phyloP scores from a whole-genome alignment of 2,888 invertebrate genomes.

The Argyresthia albistria region DNA sequence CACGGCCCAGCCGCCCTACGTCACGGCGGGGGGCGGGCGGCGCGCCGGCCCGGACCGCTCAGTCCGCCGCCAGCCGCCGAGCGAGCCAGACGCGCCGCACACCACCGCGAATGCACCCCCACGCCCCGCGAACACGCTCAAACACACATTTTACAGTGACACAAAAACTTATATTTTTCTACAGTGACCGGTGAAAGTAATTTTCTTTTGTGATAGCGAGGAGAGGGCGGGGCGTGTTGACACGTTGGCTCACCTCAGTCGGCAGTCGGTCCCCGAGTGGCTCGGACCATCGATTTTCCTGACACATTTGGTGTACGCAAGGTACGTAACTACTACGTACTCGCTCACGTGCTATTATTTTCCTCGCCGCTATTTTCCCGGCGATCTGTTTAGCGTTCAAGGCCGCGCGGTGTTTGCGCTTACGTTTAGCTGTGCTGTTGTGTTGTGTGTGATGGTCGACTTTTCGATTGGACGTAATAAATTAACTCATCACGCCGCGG shows the following conservation, averaged over 20 bases:
- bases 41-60: slow-evolving; percentile 35
- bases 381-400: slow-evolving; percentile 64
- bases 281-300: slow-evolving; percentile 69
- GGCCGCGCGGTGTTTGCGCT: slow-evolving; percentile 62
- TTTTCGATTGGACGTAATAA: background rate
- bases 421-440: slow-evolving; percentile 35
- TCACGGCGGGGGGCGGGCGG: slow-evolving; percentile 48
- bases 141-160: slow-evolving; percentile 11
- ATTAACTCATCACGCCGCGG: slow-evolving; percentile 26
- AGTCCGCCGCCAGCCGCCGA: slow-evolving; percentile 58
- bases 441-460: slow-evolving; percentile 22
- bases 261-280: slow-evolving; percentile 66
- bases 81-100: slow-evolving; percentile 41
- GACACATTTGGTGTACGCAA: slow-evolving; percentile 46
- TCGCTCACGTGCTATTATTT: slow-evolving; percentile 62
- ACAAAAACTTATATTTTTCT: slow-evolving; percentile 28
- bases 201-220: slow-evolving; percentile 55
- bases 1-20: slow-evolving; percentile 40
- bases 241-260: slow-evolving; percentile 76
- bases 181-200: slow-evolving; percentile 46
- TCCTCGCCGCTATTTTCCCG: slow-evolving; percentile 60
- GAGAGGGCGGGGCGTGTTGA: slow-evolving; percentile 59
- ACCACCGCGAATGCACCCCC: slow-evolving; percentile 36
- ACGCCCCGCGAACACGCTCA: slow-evolving; percentile 25
- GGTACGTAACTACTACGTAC: slow-evolving; percentile 36